These are phyloP conservation scores for Molorchus minor DNA, from an alignment of 2,888 invertebrate genomes.

Conservation along the genomic window DNA sequence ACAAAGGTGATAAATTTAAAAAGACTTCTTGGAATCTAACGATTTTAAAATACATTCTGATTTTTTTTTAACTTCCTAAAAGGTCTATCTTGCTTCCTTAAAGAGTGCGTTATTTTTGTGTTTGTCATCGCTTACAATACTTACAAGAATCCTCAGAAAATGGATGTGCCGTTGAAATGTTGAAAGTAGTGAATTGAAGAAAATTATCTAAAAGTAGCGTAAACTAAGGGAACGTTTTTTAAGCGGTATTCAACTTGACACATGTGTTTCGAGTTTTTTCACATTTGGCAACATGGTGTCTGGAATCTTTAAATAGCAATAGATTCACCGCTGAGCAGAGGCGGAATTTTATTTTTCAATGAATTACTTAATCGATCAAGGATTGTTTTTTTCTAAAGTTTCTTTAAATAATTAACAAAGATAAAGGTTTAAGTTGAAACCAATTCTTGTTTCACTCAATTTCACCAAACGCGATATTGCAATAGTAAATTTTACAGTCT, in stretches of 20 bases:
- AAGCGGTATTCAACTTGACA: slow-evolving; percentile 23
- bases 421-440: too few species aligned
- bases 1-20: too few species aligned
- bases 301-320: slow-evolving; percentile 55
- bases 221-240: slow-evolving; percentile 12
- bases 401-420: too few species aligned
- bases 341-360: slow-evolving; percentile 9
- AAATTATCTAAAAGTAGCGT: slow-evolving; percentile 1
- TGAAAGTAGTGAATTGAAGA: not conserved
- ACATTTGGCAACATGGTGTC: slow-evolving; percentile 54
- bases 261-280: slow-evolving; percentile 45
- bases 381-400: too few species aligned
- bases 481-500: too few species aligned
- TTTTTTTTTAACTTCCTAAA: too few species aligned
- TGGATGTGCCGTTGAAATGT: slow-evolving; percentile 1
- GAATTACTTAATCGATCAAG: not conserved
- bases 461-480: too few species aligned
- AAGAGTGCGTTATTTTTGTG: not conserved
- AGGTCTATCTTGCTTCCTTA: too few species aligned
- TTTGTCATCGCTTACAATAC: not conserved
- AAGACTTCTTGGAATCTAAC: too few species aligned
- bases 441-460: too few species aligned
- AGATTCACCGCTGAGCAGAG: slow-evolving; percentile 38
- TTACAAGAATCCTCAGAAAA: slow-evolving; percentile 4
- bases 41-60: too few species aligned